A percentile compares a stretch with the other conserved stretches of the same genome.
Conservation (phyloP, 1,140 invertebrate species). For the Hylaeus volcanicus region DNA sequence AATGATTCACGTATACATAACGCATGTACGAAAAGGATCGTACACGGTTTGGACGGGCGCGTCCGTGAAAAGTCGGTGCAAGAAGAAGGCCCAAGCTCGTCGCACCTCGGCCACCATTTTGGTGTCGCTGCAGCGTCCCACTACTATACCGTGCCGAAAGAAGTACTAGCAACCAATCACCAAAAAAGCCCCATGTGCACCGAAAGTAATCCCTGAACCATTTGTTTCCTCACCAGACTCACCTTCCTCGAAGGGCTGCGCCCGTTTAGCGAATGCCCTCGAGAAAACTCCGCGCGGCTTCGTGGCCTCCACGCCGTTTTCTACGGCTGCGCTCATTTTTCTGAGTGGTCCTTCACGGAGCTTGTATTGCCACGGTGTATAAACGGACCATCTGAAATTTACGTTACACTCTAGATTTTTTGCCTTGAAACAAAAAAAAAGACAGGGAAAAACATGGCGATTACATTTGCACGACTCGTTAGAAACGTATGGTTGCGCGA, state of each 20-base stretch:
- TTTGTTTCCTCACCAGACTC: conserved; percentile 59
- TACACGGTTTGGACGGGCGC: too few species aligned
- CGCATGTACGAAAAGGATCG: too few species aligned
- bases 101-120: conserved; percentile 1
- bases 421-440: not conserved
- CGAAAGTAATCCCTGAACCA: conserved; percentile 28
- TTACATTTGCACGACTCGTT: conserved; percentile 18
- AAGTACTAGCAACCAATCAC: conserved; percentile 36
- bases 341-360: conserved; percentile 52
- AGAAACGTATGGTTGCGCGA: not conserved
- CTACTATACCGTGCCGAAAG: not conserved
- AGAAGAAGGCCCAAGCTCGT: not conserved
- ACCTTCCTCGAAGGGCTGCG: conserved; percentile 77
- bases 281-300: conserved; percentile 75
- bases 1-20: too few species aligned
- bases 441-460: not conserved
- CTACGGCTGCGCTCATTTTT: conserved; percentile 75
- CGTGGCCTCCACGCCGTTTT: conserved; percentile 73
- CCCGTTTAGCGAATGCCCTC: conserved; percentile 75
- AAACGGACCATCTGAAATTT: conserved; percentile 63
- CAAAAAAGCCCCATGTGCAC: conserved; percentile 39
- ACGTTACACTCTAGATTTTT: conserved; percentile 44
- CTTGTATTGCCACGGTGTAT: conserved; percentile 45
- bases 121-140: not conserved
- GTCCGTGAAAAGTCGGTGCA: too few species aligned